phyloP scores from a whole-genome alignment of 2,113 vertebrate species.

The Rhagologus leucostigma region DNA sequence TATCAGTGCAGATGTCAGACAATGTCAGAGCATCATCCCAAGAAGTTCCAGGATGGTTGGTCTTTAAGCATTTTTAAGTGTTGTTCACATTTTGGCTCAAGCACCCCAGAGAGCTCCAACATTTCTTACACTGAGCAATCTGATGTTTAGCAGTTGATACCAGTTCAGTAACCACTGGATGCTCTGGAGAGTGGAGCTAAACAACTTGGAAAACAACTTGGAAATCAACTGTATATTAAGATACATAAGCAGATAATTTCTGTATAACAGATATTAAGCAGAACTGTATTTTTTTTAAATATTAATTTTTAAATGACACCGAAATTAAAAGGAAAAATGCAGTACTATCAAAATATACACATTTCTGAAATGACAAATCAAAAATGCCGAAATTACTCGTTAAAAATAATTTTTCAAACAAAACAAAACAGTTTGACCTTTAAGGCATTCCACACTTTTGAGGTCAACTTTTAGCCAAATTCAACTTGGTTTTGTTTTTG shows the following conservation, averaged over 20 bases:
- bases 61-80: not conserved
- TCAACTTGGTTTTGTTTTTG: not conserved
- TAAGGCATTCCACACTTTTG: not conserved
- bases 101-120: not conserved
- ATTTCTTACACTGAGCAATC: not conserved
- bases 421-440: not conserved
- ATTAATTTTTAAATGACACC: not conserved
- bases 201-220: not conserved
- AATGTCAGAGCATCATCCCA: not conserved
- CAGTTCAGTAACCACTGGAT: not conserved
- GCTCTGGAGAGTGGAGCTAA: not conserved
- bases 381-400: not conserved
- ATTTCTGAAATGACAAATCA: not conserved
- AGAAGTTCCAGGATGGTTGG: not conserved
- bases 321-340: not conserved
- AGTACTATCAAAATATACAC: not conserved
- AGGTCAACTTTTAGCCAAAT: not conserved
- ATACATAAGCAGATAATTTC: no score
- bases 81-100: not conserved
- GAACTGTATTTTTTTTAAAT: not conserved
- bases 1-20: not conserved
- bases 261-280: not conserved
- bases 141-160: not conserved
- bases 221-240: not conserved
- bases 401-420: not conserved